phyloP scores from a whole-genome alignment of 2,888 invertebrate species.

The Eumacrocentrus americanus region DNA sequence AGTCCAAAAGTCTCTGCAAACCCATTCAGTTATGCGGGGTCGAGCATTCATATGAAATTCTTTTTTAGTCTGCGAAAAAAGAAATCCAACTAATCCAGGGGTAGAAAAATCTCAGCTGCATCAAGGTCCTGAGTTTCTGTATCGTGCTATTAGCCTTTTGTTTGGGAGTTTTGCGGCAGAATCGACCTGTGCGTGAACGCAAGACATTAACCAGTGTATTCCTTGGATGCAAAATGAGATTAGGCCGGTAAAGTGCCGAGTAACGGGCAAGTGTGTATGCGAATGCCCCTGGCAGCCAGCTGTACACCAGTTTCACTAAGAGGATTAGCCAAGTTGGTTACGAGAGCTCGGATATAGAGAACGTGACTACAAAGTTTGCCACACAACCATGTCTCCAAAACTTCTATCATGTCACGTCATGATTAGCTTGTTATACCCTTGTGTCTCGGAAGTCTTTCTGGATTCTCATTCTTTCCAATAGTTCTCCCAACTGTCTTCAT shows the following conservation, averaged over 20 bases:
- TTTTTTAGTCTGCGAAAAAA: too few relatives aligned
- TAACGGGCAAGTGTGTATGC: not conserved
- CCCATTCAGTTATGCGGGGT: too few relatives aligned
- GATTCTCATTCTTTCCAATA: too few relatives aligned
- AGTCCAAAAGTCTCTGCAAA: too few relatives aligned
- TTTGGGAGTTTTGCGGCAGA: not conserved
- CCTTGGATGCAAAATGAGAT: not conserved
- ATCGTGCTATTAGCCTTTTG: too few relatives aligned
- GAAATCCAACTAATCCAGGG: too few relatives aligned
- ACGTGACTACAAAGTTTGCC: not conserved
- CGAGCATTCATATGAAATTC: too few relatives aligned
- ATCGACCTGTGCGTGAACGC: not conserved
- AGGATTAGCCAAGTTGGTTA: constrained; percentile 8
- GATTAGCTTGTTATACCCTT: too few relatives aligned
- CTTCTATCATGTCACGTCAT: not conserved
- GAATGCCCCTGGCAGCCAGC: not conserved
- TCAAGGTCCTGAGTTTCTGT: too few relatives aligned
- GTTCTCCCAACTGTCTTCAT: too few relatives aligned
- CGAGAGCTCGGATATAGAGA: not conserved
- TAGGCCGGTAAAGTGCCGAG: not conserved
- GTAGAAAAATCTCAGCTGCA: too few relatives aligned
- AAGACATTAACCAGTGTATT: not conserved
- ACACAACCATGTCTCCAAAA: not conserved
- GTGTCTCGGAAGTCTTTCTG: too few relatives aligned
- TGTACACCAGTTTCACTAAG: constrained; percentile 1